A percentile compares a stretch with the other conserved stretches of the same genome.
phyloP scores from a whole-genome alignment of 1,140 invertebrate species.

The Scaptomyza pallida region DNA sequence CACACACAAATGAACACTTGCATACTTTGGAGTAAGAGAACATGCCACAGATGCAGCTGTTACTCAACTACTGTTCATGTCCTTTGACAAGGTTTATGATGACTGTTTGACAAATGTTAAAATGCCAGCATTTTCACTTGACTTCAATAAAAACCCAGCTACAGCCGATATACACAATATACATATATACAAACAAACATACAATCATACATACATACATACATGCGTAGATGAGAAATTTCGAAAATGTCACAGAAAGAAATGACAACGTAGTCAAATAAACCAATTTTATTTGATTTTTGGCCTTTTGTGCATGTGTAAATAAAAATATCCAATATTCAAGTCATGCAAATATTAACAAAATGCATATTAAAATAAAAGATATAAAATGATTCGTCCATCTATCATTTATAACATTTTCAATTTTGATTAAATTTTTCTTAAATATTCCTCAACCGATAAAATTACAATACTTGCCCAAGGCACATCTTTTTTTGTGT shows the following conservation, averaged over 20 bases:
- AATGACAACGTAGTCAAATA: background rate
- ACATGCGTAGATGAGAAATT: background rate
- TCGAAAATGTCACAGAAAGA: background rate
- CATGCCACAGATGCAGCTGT: constrained; percentile 16
- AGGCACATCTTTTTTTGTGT: too few species aligned
- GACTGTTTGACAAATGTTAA: constrained; percentile 42
- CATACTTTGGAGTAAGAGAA: background rate
- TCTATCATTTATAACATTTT: background rate
- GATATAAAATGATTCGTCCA: background rate
- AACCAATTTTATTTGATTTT: background rate
- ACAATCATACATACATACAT: background rate
- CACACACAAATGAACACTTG: background rate
- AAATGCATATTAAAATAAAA: background rate
- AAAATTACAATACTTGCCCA: too few species aligned
- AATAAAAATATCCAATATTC: background rate
- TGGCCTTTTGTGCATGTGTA: background rate
- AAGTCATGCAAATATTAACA: background rate
- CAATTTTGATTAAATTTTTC: background rate
- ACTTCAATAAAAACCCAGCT: constrained; percentile 20
- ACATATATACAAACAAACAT: too few species aligned
- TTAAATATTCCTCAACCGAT: background rate
- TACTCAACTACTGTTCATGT: constrained; percentile 10
- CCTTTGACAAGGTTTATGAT: constrained; percentile 49
- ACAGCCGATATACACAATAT: background rate
- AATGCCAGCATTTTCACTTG: background rate